Base-by-base conservation (phyloP, 2,113 vertebrate species). In the Picathartes gymnocephalus region DNA sequence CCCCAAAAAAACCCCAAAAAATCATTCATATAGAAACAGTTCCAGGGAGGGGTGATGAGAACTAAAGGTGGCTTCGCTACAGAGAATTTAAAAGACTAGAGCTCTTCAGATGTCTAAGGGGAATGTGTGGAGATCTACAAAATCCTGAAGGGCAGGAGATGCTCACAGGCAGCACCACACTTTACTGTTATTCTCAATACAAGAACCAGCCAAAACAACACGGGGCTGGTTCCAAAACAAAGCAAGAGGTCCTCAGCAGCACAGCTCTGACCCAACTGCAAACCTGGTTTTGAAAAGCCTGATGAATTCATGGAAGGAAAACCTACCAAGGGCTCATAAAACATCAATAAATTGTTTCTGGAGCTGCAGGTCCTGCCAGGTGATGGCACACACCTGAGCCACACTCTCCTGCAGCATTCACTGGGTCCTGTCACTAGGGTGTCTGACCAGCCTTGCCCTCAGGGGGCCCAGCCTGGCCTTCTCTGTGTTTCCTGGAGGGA, bases 361-460 rank as follows among this genome's bases (percentile, higher is more conserved):
- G 42, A 81, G 72, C 35, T 78, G 69, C 40, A 44, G 50, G 35
- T 51, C 33, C 73, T 35, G 54, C 50, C 25, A 51, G 56, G 27
- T 13, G 53, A 62, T 69, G 44, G 23, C 30, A 42, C 11, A 57
- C 60, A 35, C 8, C 37, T 44, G 66, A 50, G 58, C 28, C 20
- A 25, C 2, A 2, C 13, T 45, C 35, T 76, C 44, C 39, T 42
- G 57, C 60, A 70, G 61, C 51, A 27, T 2, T 35, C 40, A 10
- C 62, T 4, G 0, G 37, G 12, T 11, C 15, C 42, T 15, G 2
- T 12, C 71, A 31, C 7, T 3, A 1, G 0, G 19, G 13, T 53
- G 69, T 48, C 44, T 78, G 33, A 31, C 19, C 7, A 60, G 50
- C 58, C 39, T 53, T 65, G 31, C 33, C 44, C 48, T 51, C 3